These are phyloP conservation scores for Notechis scutatus DNA, from an alignment of 2,113 vertebrate species.

Conservation along the genomic window DNA sequence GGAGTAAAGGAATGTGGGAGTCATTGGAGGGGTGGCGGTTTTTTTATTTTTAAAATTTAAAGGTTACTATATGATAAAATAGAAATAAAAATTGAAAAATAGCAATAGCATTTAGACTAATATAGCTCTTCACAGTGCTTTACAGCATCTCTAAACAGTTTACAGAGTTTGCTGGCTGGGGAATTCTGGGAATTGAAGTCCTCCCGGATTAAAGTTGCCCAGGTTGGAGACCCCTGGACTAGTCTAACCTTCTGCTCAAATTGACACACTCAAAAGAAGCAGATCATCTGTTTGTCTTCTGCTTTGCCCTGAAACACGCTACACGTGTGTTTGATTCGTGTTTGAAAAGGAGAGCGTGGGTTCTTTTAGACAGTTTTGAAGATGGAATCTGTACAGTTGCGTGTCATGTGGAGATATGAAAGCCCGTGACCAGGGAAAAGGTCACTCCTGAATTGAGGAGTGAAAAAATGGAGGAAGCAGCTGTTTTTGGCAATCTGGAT, in stretches of 20 bases:
- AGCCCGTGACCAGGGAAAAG: neutral
- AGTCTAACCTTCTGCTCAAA: too few relatives aligned
- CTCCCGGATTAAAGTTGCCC: too few relatives aligned
- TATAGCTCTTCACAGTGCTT: neutral
- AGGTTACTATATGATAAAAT: neutral
- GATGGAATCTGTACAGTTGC: neutral
- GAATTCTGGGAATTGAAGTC: too few relatives aligned
- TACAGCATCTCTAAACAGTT: neutral
- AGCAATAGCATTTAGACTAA: neutral
- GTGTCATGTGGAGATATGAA: neutral
- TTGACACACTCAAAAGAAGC: neutral
- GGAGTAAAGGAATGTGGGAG: neutral
- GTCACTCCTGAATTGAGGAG: neutral
- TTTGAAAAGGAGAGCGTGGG: neutral
- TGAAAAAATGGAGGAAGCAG: neutral
- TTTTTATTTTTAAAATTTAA: neutral
- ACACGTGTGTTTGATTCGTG: neutral
- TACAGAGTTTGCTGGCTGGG: neutral
- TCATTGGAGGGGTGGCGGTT: neutral
- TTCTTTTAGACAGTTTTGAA: neutral
- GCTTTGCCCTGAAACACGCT: neutral
- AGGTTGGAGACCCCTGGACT: too few relatives aligned
- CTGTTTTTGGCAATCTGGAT: neutral
- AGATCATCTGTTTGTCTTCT: too few relatives aligned
- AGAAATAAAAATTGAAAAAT: neutral